phyloP scores from a whole-genome alignment of 1,140 invertebrate genomes.

The Leptinotarsa undecemlineata region DNA sequence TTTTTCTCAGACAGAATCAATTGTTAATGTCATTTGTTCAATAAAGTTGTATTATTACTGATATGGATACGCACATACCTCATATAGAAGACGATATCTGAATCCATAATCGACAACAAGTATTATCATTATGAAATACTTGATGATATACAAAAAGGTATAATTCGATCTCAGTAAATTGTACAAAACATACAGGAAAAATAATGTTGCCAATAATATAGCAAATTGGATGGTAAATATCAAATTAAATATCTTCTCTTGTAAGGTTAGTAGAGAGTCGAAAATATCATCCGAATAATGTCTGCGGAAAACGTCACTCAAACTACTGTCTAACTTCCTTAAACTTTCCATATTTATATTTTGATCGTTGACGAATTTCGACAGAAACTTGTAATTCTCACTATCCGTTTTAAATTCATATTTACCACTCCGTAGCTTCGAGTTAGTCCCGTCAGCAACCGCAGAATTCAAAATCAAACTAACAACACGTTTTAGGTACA shows the following conservation, averaged over 20 bases:
- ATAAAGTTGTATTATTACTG: not conserved
- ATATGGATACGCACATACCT: slow-evolving; percentile 26
- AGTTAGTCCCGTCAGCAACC: slow-evolving; percentile 23
- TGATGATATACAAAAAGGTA: slow-evolving; percentile 31
- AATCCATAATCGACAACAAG: slow-evolving; percentile 34
- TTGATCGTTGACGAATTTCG: slow-evolving; percentile 25
- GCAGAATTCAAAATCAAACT: slow-evolving; percentile 27
- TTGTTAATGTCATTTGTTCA: too few relatives aligned
- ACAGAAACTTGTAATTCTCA: slow-evolving; percentile 31
- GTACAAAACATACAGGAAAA: not conserved
- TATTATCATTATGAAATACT: slow-evolving; percentile 32
- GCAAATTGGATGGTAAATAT: not conserved
- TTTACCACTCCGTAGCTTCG: slow-evolving; percentile 24
- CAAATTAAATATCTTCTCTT: slow-evolving; percentile 23
- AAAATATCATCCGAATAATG: slow-evolving; percentile 23
- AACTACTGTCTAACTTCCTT: slow-evolving; percentile 33
- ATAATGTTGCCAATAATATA: not conserved
- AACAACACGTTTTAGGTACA: slow-evolving; percentile 32
- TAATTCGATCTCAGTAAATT: slow-evolving; percentile 30
- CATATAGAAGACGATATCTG: slow-evolving; percentile 30
- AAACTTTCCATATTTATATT: slow-evolving; percentile 26
- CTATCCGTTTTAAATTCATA: slow-evolving; percentile 28
- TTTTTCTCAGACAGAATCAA: too few relatives aligned
- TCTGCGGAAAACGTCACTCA: slow-evolving; percentile 33
- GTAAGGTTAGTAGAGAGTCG: slow-evolving; percentile 14